These are phyloP conservation scores for Poicephalus meyeri DNA, from an alignment of 2,113 vertebrate species.

Conservation along the genomic window DNA sequence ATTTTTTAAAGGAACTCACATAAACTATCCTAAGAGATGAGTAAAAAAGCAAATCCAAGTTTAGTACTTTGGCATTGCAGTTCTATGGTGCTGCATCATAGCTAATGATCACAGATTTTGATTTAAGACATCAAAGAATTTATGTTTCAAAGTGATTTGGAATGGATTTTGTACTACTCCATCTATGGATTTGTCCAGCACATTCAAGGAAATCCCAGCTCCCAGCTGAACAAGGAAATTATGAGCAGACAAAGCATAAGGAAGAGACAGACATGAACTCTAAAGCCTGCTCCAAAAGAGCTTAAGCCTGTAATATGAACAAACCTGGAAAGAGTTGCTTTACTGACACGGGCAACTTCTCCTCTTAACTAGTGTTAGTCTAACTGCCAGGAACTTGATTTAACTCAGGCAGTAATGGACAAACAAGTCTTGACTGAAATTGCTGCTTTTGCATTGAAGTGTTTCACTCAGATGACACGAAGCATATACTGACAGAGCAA, in stretches of 20 bases:
- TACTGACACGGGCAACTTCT: background rate
- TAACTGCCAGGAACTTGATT: background rate
- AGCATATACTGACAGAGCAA: background rate
- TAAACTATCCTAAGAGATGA: background rate
- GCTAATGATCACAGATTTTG: background rate
- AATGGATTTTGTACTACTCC: background rate
- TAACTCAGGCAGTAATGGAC: background rate
- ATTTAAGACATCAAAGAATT: background rate
- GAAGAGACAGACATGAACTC: background rate
- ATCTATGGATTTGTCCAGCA: background rate
- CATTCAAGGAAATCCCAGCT: slow-evolving; percentile 16
- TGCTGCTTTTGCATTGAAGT: background rate
- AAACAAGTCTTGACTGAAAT: background rate
- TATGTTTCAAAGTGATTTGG: background rate
- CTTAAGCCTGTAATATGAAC: slow-evolving; percentile 8
- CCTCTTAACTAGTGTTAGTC: background rate
- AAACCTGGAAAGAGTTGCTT: background rate
- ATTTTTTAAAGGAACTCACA: background rate
- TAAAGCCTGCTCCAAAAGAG: background rate
- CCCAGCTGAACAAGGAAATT: slow-evolving; percentile 18
- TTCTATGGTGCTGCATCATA: background rate
- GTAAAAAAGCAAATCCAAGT: background rate
- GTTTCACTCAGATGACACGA: background rate
- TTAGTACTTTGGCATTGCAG: background rate
- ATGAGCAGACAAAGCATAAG: background rate